phyloP scores from a whole-genome alignment of 2,888 invertebrate genomes.

The Lepidochitona cinerea region DNA sequence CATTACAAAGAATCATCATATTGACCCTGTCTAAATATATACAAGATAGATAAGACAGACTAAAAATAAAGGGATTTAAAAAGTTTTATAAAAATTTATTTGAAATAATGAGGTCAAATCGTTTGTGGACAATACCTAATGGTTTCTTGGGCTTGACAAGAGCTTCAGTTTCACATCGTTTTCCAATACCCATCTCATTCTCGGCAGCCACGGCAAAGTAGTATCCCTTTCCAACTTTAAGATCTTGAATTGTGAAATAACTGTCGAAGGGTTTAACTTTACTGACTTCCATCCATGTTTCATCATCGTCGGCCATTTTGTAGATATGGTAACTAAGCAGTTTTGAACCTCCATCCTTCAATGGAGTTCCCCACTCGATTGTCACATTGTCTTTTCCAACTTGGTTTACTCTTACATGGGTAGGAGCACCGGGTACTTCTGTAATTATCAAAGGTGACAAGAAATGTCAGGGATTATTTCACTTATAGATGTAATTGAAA shows the following conservation, averaged over 20 bases:
- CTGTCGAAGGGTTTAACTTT: slow-evolving; percentile 47
- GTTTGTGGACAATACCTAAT: no score
- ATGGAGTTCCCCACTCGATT: slow-evolving; percentile 66
- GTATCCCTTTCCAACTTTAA: slow-evolving; percentile 73
- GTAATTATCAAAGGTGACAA: background rate
- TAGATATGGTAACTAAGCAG: slow-evolving; percentile 50
- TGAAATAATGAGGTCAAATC: no score
- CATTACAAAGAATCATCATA: no score
- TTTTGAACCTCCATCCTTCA: slow-evolving; percentile 60
- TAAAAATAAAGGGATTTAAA: no score
- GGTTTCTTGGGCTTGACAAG: slow-evolving; percentile 53
- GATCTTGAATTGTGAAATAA: slow-evolving; percentile 39
- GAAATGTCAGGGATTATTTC: no score
- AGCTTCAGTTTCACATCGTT: slow-evolving; percentile 39
- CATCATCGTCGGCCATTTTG: slow-evolving; percentile 32
- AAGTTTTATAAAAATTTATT: no score
- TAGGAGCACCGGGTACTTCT: slow-evolving; percentile 50
- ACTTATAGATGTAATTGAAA: no score
- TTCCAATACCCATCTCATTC: slow-evolving; percentile 82
- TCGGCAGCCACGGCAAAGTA: slow-evolving; percentile 89
- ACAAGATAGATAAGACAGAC: no score
- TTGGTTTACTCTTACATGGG: slow-evolving; percentile 33
- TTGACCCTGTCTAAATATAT: no score
- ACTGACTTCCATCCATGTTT: slow-evolving; percentile 48
- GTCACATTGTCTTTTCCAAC: slow-evolving; percentile 47